Percentiles rank a stretch among this genome's conserved stretches.
Evolutionary conservation across 2,113 vertebrate genomes (phyloP).

Genomic region (Odocoileus virginianus): DNA sequence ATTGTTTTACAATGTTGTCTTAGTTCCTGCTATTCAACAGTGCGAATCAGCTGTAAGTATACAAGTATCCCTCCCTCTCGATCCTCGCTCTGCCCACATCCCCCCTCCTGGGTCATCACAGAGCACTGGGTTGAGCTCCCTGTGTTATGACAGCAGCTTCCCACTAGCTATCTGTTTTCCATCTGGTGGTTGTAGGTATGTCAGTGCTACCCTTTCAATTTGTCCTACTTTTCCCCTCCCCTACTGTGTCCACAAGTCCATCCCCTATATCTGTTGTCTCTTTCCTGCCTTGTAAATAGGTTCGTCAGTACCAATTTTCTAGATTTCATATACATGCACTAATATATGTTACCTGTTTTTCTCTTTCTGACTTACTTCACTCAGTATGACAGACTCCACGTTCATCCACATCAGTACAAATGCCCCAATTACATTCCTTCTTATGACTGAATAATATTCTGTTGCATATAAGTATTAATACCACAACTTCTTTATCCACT

Average conservation of each 20-base stretch:
- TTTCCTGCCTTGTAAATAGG: not conserved
- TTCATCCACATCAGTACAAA: not conserved
- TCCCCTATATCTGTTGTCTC: not conserved
- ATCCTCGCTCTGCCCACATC: not conserved
- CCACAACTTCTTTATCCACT: not conserved
- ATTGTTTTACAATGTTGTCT: not conserved
- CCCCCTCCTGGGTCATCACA: not conserved
- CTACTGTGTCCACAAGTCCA: not conserved
- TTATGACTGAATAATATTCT: not conserved
- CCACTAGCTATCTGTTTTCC: not conserved
- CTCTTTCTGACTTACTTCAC: not conserved
- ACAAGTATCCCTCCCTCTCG: not conserved
- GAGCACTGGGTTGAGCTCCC: not conserved
- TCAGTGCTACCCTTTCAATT: not conserved
- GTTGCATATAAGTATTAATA: not conserved
- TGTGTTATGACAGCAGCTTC: not conserved
- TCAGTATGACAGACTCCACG: not conserved
- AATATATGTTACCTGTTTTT: not conserved
- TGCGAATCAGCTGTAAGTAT: not conserved
- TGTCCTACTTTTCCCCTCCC: not conserved
- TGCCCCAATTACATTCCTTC: not conserved
- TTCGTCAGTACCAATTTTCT: not conserved
- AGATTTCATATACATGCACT: not conserved
- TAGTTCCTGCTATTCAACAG: not conserved
- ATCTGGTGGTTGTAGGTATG: not conserved